These are phyloP conservation scores for Aulostomus chinensis DNA, from an alignment of 2,797 vertebrate genomes.

Conservation along the genomic window DNA sequence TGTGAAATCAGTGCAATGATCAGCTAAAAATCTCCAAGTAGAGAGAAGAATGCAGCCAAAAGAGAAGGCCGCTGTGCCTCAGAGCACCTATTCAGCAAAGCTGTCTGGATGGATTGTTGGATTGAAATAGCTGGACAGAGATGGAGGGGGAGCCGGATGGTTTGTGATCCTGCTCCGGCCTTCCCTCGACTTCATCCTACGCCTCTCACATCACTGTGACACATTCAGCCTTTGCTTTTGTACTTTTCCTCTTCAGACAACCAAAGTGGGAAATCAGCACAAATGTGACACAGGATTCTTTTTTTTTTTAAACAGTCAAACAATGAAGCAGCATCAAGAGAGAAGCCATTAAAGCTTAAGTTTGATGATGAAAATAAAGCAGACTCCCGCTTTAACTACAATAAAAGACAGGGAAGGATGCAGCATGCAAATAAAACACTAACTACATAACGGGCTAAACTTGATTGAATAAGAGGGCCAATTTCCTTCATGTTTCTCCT, in stretches of 20 bases:
- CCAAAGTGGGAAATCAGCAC: slow-evolving; percentile 32
- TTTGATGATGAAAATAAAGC: slow-evolving; percentile 2
- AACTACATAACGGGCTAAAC: slow-evolving; percentile 13
- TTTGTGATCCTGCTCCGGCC: slow-evolving; percentile 16
- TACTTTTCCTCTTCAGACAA: slow-evolving; percentile 21
- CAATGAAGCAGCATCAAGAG: slow-evolving; percentile 2
- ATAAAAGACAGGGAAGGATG: too few relatives aligned
- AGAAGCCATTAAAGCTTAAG: slow-evolving; percentile 16
- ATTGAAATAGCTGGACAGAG: slow-evolving; percentile 45
- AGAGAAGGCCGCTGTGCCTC: slow-evolving; percentile 35
- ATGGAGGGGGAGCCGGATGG: slow-evolving; percentile 28
- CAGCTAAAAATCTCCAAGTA: slow-evolving; percentile 5
- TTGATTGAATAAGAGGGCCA: slow-evolving; percentile 35
- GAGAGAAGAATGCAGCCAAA: not conserved
- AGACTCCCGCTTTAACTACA: too few relatives aligned
- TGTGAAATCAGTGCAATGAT: not conserved
- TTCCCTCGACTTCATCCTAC: not conserved
- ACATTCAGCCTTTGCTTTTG: slow-evolving; percentile 41
- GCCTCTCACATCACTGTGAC: slow-evolving; percentile 22
- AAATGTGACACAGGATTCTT: slow-evolving; percentile 40
- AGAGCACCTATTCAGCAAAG: slow-evolving; percentile 51
- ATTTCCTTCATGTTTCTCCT: slow-evolving; percentile 36
- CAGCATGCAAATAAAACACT: slow-evolving; percentile 6
- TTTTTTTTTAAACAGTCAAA: slow-evolving; percentile 45
- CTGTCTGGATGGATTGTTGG: slow-evolving; percentile 41